Conservation (phyloP, 1,140 invertebrate species). For the Lithobius niger region DNA sequence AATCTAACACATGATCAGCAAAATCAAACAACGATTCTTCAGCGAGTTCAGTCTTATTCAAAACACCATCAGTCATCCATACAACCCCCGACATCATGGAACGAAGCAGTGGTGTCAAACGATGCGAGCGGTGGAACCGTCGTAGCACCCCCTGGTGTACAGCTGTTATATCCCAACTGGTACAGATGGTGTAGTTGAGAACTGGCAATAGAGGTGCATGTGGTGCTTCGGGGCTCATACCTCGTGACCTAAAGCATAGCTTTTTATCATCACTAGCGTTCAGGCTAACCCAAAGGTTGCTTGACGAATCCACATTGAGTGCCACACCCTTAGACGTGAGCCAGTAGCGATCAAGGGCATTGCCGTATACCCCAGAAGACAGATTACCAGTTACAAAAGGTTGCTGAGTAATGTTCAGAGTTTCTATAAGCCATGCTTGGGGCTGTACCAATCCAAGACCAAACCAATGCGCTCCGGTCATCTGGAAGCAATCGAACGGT, state of each 20-base stretch:
- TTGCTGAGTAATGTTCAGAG: constrained; percentile 49
- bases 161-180: constrained; percentile 56
- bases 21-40: too few species aligned
- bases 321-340: constrained; percentile 70
- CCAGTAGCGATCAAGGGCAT: constrained; percentile 64
- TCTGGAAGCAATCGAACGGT: constrained; percentile 68
- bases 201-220: constrained; percentile 42
- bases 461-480: constrained; percentile 54
- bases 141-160: constrained; percentile 56
- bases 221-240: constrained; percentile 52
- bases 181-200: constrained; percentile 73
- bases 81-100: constrained; percentile 46
- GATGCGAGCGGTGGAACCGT: constrained; percentile 29
- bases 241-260: constrained; percentile 60
- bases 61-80: too few species aligned
- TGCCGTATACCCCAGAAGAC: constrained; percentile 52
- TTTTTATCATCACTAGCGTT: constrained; percentile 33
- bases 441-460: constrained; percentile 62
- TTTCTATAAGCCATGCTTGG: constrained; percentile 63
- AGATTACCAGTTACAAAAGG: constrained; percentile 66
- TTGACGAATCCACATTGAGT: constrained; percentile 56
- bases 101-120: constrained; percentile 12
- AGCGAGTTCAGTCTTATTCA: too few species aligned
- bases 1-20: too few species aligned
- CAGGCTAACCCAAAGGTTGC: constrained; percentile 51